Conservation (phyloP, 2,888 invertebrate species). For the Ichneumon xanthorius region DNA sequence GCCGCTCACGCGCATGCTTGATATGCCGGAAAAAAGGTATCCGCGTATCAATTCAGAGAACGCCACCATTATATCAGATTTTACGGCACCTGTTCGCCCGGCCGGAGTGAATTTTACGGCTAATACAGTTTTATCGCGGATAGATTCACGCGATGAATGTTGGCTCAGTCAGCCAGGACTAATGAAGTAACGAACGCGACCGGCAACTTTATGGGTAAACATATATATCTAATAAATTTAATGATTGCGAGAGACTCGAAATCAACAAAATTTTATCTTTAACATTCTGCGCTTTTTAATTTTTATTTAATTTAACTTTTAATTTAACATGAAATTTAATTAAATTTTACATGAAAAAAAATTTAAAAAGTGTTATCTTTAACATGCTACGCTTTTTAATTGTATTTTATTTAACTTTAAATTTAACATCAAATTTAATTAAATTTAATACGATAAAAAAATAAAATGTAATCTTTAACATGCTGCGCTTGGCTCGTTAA, state of each 20-base stretch:
- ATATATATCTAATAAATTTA: no score
- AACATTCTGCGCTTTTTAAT: neutral
- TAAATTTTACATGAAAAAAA: no score
- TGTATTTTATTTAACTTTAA: no score
- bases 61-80: neutral
- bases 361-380: no score
- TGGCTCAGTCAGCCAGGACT: no score
- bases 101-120: conserved; percentile 15
- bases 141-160: neutral
- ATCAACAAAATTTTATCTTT: neutral
- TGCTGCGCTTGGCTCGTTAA: neutral
- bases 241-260: neutral
- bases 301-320: no score
- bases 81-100: conserved; percentile 32
- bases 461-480: neutral
- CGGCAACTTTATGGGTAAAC: no score
- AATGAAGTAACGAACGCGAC: no score
- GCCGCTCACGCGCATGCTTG: neutral
- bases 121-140: conserved; percentile 24
- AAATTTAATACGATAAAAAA: neutral
- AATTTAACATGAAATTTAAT: no score
- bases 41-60: conserved; percentile 24
- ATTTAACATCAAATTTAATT: no score
- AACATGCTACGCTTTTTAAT: neutral
- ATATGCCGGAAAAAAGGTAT: conserved; percentile 27